These are phyloP conservation scores for Drosophila mimetica DNA, from an alignment of 2,888 invertebrate species.

Conservation along the genomic window DNA sequence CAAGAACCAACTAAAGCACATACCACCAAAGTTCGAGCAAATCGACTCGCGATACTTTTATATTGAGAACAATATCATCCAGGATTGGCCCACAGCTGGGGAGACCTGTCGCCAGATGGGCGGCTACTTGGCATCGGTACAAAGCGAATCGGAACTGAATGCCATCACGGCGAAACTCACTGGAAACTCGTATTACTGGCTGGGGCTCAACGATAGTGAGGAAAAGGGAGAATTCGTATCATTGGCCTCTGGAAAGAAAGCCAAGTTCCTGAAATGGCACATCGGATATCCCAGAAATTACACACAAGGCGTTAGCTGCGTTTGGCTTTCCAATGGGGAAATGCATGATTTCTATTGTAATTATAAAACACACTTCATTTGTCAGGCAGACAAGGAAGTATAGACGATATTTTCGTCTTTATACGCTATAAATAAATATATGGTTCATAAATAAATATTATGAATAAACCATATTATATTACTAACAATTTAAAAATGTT, in stretches of 20 bases:
- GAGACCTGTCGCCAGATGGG: not conserved
- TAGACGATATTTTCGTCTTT: too few relatives aligned
- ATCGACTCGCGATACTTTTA: not conserved
- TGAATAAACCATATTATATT: too few relatives aligned
- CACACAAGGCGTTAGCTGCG: not conserved
- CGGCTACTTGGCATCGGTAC: not conserved
- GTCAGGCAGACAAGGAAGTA: not conserved
- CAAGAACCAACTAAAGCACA: not conserved
- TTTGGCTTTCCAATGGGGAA: not conserved
- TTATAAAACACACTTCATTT: not conserved
- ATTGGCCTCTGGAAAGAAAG: not conserved
- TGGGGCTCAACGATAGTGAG: not conserved
- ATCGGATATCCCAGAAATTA: not conserved
- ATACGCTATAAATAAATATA: too few relatives aligned
- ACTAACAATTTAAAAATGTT: too few relatives aligned
- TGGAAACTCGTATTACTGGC: not conserved
- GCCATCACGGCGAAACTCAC: not conserved
- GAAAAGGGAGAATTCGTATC: not conserved
- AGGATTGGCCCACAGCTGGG: not conserved
- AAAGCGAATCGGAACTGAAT: not conserved
- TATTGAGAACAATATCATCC: not conserved
- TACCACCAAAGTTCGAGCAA: not conserved
- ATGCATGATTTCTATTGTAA: not conserved
- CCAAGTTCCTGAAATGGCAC: not conserved
- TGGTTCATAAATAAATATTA: too few relatives aligned